phyloP scores from a whole-genome alignment of 1,140 invertebrate genomes.

The Atta texana region DNA sequence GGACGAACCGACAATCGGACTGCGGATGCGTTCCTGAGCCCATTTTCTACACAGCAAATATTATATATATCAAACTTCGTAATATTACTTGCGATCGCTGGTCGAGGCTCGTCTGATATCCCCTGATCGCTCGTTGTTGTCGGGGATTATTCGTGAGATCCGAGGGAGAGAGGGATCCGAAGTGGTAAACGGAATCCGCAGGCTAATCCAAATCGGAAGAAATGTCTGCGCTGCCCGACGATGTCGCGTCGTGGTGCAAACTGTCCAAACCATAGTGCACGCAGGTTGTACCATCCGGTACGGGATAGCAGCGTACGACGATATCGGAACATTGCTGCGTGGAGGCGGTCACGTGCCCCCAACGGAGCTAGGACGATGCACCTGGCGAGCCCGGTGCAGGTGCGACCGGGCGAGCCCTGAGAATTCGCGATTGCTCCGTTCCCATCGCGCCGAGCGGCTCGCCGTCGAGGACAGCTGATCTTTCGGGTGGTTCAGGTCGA shows the following conservation, averaged over 20 bases:
- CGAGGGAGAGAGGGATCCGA: slow-evolving; percentile 7
- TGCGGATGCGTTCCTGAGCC: slow-evolving; percentile 51
- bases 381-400: slow-evolving; percentile 63
- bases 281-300: slow-evolving; percentile 59
- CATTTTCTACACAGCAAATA: slow-evolving; percentile 27
- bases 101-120: not conserved
- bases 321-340: slow-evolving; percentile 31
- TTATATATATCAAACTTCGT: not conserved
- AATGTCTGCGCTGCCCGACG: slow-evolving; percentile 77
- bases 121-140: not conserved
- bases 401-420: slow-evolving; percentile 67
- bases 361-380: slow-evolving; percentile 72
- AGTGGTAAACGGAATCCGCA: not conserved
- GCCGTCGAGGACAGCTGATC: slow-evolving; percentile 34
- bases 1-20: slow-evolving; percentile 34
- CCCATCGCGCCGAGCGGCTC: slow-evolving; percentile 30
- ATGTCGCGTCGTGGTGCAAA: slow-evolving; percentile 72
- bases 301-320: slow-evolving; percentile 42
- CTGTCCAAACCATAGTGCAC: slow-evolving; percentile 62
- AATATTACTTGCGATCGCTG: not conserved
- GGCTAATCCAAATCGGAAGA: slow-evolving; percentile 45
- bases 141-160: not conserved
- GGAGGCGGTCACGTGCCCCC: slow-evolving; percentile 79
- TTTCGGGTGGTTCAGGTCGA: not conserved
- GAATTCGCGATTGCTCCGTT: slow-evolving; percentile 30